Evolutionary conservation across 2,888 invertebrate species (phyloP).

Genomic region (Periphyllus acericola): DNA sequence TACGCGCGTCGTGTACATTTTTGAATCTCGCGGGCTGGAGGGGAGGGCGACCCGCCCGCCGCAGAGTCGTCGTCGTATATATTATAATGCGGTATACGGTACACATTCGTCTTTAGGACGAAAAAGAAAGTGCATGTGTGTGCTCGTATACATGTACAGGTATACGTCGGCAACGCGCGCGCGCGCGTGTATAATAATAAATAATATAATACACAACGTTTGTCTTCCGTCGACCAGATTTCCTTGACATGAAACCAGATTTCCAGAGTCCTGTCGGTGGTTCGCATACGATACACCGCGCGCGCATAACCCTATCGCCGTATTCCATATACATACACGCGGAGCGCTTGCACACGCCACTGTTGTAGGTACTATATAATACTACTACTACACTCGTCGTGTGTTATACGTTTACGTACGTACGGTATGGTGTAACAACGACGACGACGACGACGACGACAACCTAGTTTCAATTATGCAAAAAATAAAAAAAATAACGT

Average conservation of each 20-base stretch:
- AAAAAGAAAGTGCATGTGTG: slow-evolving; percentile 39
- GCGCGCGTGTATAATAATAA: not conserved
- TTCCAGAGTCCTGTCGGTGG: slow-evolving; percentile 29
- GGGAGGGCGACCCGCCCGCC: not conserved
- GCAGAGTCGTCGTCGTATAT: not conserved
- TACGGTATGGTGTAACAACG: not conserved
- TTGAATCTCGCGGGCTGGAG: not conserved
- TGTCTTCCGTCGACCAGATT: slow-evolving; percentile 57
- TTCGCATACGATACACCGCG: not conserved
- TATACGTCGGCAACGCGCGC: not conserved
- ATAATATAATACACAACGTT: not conserved
- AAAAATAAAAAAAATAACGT: slow-evolving; percentile 10
- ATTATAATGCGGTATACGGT: too few species aligned
- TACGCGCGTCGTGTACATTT: not conserved
- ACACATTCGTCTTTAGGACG: not conserved
- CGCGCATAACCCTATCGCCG: not conserved
- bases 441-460: not conserved
- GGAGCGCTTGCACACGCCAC: slow-evolving; percentile 1
- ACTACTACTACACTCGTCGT: not conserved
- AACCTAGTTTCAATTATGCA: slow-evolving; percentile 26
- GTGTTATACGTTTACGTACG: not conserved
- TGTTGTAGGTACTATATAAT: not conserved
- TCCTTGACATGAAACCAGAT: slow-evolving; percentile 58
- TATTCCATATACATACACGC: not conserved
- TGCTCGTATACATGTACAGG: too few species aligned